Evolutionary conservation across 2,797 vertebrate genomes (phyloP).

Genomic region (Pipistrellus pipistrellus): DNA sequence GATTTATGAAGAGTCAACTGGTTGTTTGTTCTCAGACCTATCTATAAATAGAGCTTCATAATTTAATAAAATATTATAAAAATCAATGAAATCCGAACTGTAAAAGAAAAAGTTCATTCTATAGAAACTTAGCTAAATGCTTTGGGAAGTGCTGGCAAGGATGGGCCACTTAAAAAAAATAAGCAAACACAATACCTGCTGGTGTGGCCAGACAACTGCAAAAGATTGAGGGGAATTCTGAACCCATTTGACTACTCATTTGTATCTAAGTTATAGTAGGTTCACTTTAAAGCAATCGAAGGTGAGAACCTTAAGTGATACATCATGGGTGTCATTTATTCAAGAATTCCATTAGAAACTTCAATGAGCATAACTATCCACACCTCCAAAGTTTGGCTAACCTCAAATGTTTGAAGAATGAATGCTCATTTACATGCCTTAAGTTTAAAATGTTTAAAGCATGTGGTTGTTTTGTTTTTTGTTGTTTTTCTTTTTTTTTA

Average conservation of each 20-base stretch:
- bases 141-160: neutral
- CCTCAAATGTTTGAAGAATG: constrained; percentile 26
- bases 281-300: neutral
- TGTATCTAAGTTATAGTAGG: neutral
- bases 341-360: constrained; percentile 25
- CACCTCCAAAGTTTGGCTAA: neutral
- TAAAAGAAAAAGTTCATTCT: neutral
- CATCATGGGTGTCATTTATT: neutral
- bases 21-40: constrained; percentile 18
- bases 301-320: constrained; percentile 29
- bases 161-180: neutral
- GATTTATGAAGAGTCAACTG: neutral
- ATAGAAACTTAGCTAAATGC: constrained; percentile 21
- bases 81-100: constrained; percentile 6
- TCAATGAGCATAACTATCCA: neutral
- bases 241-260: neutral
- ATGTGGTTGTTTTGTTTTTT: neutral
- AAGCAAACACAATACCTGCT: neutral
- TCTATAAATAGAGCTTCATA: neutral
- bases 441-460: constrained; percentile 30
- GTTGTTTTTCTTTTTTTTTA: neutral
- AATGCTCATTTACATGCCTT: neutral
- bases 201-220: neutral
- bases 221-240: neutral
- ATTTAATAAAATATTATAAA: constrained; percentile 40